These are phyloP conservation scores for Antedon mediterranea DNA, from an alignment of 53 echinoderm and acorn worm genomes.

Conservation along the genomic window DNA sequence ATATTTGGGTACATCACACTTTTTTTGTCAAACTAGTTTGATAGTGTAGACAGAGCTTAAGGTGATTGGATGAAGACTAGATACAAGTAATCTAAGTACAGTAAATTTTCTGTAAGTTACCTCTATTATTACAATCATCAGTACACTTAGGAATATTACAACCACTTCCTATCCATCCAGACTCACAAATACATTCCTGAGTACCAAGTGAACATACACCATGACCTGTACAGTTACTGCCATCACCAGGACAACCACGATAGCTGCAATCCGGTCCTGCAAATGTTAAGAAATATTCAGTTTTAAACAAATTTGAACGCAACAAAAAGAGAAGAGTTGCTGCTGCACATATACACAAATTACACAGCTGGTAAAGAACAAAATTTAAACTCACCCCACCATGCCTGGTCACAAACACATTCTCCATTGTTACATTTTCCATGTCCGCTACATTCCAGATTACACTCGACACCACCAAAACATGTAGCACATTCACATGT, in stretches of 20 bases:
- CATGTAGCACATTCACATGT: constrained; percentile 52
- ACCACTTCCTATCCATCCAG: constrained; percentile 55
- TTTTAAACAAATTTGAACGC: too few species aligned
- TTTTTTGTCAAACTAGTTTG: too few species aligned
- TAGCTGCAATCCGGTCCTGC: constrained; percentile 51
- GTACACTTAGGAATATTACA: constrained; percentile 77
- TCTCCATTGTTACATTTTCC: constrained; percentile 34
- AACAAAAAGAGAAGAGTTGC: too few species aligned
- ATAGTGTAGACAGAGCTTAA: too few species aligned
- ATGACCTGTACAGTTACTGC: constrained; percentile 59
- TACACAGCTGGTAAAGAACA: not conserved
- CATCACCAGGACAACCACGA: constrained; percentile 61
- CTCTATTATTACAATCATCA: constrained; percentile 63
- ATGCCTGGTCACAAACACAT: constrained; percentile 62
- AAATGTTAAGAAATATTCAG: too few species aligned
- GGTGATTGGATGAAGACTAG: too few species aligned
- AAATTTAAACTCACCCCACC: constrained; percentile 65
- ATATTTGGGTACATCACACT: too few species aligned
- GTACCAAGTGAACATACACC: constrained; percentile 50
- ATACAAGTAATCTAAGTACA: too few species aligned
- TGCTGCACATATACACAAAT: too few species aligned
- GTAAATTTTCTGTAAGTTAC: too few species aligned
- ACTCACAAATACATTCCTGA: constrained; percentile 54
- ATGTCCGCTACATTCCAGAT: constrained; percentile 57
- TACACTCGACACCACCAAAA: constrained; percentile 61